Evolutionary conservation across 2,888 invertebrate genomes (phyloP).

Genomic region (Tupiocoris notatus): DNA sequence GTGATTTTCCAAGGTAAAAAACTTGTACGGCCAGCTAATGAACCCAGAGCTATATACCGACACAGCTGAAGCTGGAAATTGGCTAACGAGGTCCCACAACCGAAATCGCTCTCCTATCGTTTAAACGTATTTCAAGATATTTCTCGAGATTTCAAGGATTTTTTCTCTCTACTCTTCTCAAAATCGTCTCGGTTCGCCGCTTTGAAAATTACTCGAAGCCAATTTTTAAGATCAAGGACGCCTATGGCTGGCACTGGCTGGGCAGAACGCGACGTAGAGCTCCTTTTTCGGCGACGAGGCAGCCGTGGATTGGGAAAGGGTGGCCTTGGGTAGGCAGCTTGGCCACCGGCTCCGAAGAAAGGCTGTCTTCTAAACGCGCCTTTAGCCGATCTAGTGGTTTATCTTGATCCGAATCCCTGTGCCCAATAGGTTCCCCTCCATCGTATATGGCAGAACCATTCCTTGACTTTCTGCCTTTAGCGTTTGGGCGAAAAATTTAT

Average conservation of each 20-base stretch:
- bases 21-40: too few species aligned
- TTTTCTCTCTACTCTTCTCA: conserved; percentile 23
- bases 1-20: too few species aligned
- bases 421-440: conserved; percentile 26
- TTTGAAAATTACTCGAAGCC: conserved; percentile 35
- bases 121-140: conserved; percentile 4
- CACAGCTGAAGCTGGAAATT: too few species aligned
- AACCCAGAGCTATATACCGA: too few species aligned
- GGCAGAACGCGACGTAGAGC: neutral
- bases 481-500: too few species aligned
- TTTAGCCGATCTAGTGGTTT: conserved; percentile 28
- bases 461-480: too few species aligned
- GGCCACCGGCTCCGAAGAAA: conserved; percentile 27
- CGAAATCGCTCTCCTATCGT: neutral
- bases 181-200: conserved; percentile 29
- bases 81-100: neutral
- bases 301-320: conserved; percentile 26
- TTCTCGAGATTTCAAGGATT: conserved; percentile 4
- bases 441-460: too few species aligned
- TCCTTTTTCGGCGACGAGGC: conserved; percentile 34
- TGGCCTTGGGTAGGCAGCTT: conserved; percentile 31
- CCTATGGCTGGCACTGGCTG: neutral
- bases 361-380: conserved; percentile 37
- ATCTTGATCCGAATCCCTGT: conserved; percentile 41
- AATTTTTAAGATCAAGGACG: conserved; percentile 41